Conservation (phyloP, 2,113 vertebrate species). For the Harpagus bidentatus region DNA sequence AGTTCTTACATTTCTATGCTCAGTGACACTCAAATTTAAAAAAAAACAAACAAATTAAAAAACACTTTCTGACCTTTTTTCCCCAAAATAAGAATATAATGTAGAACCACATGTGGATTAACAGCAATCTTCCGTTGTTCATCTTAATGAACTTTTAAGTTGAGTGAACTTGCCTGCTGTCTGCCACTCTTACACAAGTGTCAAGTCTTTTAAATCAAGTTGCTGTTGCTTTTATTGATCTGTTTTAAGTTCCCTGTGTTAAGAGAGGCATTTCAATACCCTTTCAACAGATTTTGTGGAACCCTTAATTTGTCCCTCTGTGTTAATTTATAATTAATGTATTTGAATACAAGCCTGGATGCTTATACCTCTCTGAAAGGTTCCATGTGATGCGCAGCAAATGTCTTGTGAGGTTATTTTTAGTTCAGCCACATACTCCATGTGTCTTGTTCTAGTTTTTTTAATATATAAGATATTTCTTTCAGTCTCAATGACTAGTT, state of each 20-base stretch:
- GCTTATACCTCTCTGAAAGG: neutral
- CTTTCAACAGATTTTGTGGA: neutral
- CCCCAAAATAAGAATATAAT: neutral
- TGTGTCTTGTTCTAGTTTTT: neutral
- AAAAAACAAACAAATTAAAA: neutral
- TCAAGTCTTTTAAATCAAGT: neutral
- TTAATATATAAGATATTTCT: neutral
- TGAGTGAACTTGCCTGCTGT: neutral
- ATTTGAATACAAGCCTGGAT: neutral
- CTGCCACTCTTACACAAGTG: neutral
- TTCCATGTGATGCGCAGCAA: neutral
- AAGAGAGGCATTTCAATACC: neutral
- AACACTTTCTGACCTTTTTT: neutral
- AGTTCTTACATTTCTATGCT: neutral
- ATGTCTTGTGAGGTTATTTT: neutral
- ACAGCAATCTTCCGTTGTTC: neutral
- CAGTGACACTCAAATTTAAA: neutral
- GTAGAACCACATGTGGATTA: neutral
- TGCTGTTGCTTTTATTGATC: neutral
- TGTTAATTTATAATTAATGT: neutral
- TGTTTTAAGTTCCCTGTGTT: neutral
- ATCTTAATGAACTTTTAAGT: neutral
- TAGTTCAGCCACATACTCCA: neutral
- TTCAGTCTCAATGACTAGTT: neutral
- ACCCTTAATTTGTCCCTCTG: neutral